phyloP scores from a whole-genome alignment of 2,888 invertebrate species.

The Watsonalla cultraria region DNA sequence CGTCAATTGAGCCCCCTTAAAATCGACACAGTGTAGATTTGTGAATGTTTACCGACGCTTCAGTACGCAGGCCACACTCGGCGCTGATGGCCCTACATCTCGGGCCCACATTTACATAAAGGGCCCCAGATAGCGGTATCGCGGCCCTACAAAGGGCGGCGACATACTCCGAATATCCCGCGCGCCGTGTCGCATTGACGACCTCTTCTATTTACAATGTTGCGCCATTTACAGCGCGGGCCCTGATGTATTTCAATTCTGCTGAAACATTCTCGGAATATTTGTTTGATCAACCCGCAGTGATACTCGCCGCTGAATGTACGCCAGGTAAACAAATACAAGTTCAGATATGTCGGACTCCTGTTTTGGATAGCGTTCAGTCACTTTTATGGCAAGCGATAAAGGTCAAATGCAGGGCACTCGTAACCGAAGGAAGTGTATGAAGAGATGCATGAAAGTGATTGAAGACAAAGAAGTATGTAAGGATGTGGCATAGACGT shows the following conservation, averaged over 20 bases:
- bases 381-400: background rate
- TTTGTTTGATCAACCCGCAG: no score
- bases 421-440: no score
- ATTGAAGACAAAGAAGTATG: no score
- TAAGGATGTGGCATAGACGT: no score
- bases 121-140: slow-evolving; percentile 9
- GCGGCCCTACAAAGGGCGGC: slow-evolving; percentile 1
- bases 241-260: background rate
- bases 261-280: no score
- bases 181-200: background rate
- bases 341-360: no score
- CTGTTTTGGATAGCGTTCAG: no score
- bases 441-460: no score
- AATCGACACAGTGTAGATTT: background rate
- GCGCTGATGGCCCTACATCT: background rate
- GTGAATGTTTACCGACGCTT: background rate
- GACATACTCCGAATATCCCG: slow-evolving; percentile 1
- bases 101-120: slow-evolving; percentile 28
- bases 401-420: no score
- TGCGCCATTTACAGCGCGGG: background rate
- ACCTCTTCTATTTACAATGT: background rate
- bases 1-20: no score
- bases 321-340: no score
- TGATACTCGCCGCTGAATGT: no score
- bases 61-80: background rate